These are phyloP conservation scores for Parauchenoglanis ngamensis DNA, from an alignment of 2,797 vertebrate genomes.

Conservation along the genomic window DNA sequence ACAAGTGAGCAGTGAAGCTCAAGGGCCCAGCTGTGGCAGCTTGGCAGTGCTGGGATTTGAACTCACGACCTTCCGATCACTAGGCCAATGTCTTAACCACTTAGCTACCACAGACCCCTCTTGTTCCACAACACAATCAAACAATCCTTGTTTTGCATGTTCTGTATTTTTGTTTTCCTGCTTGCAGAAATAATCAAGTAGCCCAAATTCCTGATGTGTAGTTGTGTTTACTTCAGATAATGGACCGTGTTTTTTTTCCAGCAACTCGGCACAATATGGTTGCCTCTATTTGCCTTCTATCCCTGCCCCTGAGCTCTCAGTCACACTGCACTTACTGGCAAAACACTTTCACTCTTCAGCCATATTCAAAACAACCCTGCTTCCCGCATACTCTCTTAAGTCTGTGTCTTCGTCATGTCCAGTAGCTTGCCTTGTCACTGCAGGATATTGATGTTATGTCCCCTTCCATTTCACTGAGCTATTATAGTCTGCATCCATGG, in stretches of 20 bases:
- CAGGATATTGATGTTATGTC: not conserved
- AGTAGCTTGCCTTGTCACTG: not conserved
- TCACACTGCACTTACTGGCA: constrained; percentile 18
- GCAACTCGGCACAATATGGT: not conserved
- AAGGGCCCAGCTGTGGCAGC: no score
- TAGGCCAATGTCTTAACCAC: no score
- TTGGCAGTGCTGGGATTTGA: no score
- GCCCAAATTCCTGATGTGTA: not conserved
- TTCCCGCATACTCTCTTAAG: not conserved
- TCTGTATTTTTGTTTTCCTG: not conserved
- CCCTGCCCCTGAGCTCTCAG: not conserved
- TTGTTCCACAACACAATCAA: no score
- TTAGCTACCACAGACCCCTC: no score
- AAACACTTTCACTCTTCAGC: not conserved
- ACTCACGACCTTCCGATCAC: no score
- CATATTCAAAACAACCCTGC: not conserved
- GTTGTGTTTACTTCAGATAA: not conserved
- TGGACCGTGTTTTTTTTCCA: not conserved
- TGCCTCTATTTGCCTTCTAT: not conserved
- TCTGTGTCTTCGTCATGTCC: not conserved
- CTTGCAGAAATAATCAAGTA: not conserved
- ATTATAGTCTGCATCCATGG: constrained; percentile 16
- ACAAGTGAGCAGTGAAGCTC: no score
- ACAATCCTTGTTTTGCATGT: not conserved
- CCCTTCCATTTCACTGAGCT: not conserved